A percentile compares a stretch with the other conserved stretches of the same genome.
Conservation (phyloP, 2,888 invertebrate genomes). For the Zaprionus obscuricornis region DNA sequence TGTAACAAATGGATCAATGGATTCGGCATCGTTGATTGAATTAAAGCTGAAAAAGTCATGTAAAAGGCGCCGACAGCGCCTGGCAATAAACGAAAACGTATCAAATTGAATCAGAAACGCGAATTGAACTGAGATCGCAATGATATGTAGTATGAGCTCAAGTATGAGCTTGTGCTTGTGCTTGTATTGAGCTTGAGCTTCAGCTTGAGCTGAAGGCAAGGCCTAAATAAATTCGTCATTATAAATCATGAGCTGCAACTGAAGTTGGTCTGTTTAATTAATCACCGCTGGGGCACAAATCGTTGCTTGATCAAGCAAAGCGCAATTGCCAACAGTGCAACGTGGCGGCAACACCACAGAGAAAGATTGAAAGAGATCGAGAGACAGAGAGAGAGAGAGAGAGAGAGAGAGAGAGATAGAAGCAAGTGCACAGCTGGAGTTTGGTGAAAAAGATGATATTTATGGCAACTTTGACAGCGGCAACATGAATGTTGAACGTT, state of each 20-base stretch:
- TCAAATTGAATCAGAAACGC: constrained; percentile 5
- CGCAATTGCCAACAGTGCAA: too few relatives aligned
- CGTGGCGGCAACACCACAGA: too few relatives aligned
- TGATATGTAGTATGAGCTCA: too few relatives aligned
- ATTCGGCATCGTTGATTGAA: constrained; percentile 46
- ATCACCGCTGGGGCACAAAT: constrained; percentile 68
- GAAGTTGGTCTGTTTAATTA: constrained; percentile 66
- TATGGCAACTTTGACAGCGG: constrained; percentile 82
- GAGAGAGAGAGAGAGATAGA: too few relatives aligned
- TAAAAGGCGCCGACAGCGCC: constrained; percentile 65
- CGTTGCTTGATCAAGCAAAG: constrained; percentile 38
- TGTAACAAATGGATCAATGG: too few relatives aligned
- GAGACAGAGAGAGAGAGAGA: too few relatives aligned
- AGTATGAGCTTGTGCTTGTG: too few relatives aligned
- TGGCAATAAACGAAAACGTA: constrained; percentile 55
- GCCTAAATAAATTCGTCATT: constrained; percentile 82
- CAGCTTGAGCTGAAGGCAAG: constrained; percentile 38
- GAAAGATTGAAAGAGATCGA: too few relatives aligned
- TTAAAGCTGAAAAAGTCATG: constrained; percentile 64
- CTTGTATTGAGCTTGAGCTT: too few relatives aligned
- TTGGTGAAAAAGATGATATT: constrained; percentile 80
- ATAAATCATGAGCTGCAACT: constrained; percentile 80
- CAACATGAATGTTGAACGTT: constrained; percentile 36
- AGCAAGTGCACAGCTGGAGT: constrained; percentile 72
- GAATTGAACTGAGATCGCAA: too few relatives aligned